These are phyloP conservation scores for Anarrhichthys ocellatus DNA, from an alignment of 2,113 vertebrate species.

Conservation along the genomic window DNA sequence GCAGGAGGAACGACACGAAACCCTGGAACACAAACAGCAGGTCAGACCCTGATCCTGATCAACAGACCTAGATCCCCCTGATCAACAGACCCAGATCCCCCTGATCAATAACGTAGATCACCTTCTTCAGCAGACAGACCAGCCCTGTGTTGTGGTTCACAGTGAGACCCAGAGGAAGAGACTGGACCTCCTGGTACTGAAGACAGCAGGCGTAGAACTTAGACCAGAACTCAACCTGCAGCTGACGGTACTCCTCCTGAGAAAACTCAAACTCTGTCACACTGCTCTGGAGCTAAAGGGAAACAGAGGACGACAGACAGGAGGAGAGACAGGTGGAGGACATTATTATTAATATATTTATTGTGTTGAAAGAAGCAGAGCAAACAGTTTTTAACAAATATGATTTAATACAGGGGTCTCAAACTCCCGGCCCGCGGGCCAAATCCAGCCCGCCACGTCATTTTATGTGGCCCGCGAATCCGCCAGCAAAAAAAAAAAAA, in stretches of 20 bases:
- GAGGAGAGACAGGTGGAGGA: not conserved
- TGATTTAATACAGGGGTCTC: no score
- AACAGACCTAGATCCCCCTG: not conserved
- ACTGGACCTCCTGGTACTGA: conserved; percentile 94
- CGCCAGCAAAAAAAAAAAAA: no score
- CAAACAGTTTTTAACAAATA: no score
- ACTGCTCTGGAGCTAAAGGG: conserved; percentile 89
- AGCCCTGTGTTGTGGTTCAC: conserved; percentile 87
- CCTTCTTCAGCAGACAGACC: conserved; percentile 87
- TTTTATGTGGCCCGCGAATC: no score
- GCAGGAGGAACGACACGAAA: conserved; percentile 91
- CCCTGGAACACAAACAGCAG: conserved; percentile 79
- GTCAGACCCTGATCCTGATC: not conserved
- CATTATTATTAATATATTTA: no score
- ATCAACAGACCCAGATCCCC: not conserved
- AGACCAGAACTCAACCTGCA: conserved; percentile 97
- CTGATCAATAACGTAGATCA: not conserved
- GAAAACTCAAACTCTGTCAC: conserved; percentile 94
- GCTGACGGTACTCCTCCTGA: conserved; percentile 91
- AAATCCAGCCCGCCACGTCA: no score
- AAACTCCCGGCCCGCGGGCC: no score
- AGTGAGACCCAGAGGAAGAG: conserved; percentile 88
- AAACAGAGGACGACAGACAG: not conserved
- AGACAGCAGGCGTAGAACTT: conserved; percentile 96
- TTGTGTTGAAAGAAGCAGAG: no score